A percentile compares a stretch with the other conserved stretches of the same genome.
Evolutionary conservation across 2,113 vertebrate genomes (phyloP).

Genomic region (Actinemys pallida): DNA sequence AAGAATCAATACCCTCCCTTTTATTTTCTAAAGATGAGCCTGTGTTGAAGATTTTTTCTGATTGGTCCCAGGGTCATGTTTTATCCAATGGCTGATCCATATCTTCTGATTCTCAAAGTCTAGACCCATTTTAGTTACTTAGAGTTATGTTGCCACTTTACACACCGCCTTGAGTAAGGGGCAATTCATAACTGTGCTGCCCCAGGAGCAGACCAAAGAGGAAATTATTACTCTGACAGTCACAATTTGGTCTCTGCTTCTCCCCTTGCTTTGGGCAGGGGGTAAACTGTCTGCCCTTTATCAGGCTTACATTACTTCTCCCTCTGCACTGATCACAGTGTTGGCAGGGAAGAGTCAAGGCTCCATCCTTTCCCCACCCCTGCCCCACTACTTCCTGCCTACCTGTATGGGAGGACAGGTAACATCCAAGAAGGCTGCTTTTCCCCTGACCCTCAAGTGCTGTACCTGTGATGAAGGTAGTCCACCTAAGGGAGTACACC

Average conservation of each 20-base stretch:
- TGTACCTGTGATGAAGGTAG: not conserved
- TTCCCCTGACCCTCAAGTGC: not conserved
- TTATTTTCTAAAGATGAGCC: not conserved
- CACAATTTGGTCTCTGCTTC: not conserved
- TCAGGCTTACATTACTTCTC: not conserved
- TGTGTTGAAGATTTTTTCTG: not conserved
- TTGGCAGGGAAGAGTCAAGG: not conserved
- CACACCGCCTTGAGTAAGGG: not conserved
- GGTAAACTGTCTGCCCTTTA: not conserved
- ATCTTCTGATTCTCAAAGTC: constrained; percentile 3
- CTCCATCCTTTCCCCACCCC: not conserved
- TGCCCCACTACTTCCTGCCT: not conserved
- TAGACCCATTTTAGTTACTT: not conserved
- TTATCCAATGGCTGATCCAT: not conserved
- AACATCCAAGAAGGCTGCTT: not conserved
- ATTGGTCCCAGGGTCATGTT: not conserved
- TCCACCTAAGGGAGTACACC: not conserved
- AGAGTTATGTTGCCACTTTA: not conserved
- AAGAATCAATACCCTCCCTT: not conserved
- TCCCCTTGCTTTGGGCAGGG: not conserved
- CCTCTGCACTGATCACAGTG: not conserved
- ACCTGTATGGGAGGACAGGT: not conserved
- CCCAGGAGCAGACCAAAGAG: not conserved
- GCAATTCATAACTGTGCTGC: not conserved
- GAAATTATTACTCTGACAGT: not conserved